Evolutionary conservation across 2,797 vertebrate species (phyloP).

Genomic region (Coracias cyanogaster): DNA sequence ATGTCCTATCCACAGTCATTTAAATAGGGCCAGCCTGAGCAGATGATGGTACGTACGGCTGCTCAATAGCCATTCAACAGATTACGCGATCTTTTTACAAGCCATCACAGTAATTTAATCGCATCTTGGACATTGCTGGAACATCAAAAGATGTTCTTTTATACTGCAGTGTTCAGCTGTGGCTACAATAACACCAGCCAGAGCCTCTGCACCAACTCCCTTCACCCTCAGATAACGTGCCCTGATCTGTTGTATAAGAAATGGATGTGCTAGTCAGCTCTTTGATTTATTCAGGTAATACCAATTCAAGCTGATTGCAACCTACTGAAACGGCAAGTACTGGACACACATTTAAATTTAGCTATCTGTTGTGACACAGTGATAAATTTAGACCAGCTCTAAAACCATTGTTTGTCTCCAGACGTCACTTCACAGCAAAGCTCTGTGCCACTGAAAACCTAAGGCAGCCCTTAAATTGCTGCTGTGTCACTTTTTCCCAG

Average conservation of each 20-base stretch:
- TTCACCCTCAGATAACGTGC: background rate
- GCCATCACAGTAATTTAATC: background rate
- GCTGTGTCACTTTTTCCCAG: background rate
- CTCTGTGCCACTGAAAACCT: background rate
- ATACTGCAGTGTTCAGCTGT: background rate
- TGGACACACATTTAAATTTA: slow-evolving; percentile 56
- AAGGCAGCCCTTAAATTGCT: background rate
- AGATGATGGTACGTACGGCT: rapidly evolving
- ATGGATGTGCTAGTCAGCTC: background rate
- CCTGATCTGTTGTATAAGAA: background rate
- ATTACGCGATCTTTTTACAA: rapidly evolving
- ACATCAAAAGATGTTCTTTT: background rate
- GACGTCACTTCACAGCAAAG: background rate
- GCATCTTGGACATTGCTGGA: background rate
- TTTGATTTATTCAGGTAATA: slow-evolving; percentile 50
- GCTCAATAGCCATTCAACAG: background rate
- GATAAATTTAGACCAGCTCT: slow-evolving; percentile 21
- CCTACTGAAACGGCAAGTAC: slow-evolving; percentile 44
- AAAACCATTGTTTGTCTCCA: background rate
- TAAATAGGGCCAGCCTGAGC: background rate
- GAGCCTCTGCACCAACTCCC: background rate
- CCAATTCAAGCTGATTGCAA: slow-evolving; percentile 40
- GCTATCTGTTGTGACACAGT: slow-evolving; percentile 31
- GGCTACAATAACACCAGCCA: background rate
- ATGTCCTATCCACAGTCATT: background rate